Evolutionary conservation across 2,888 invertebrate species (phyloP), one percentile per base, ranked within the genome.

Genomic region (Hemistola chrysoprasaria): DNA sequence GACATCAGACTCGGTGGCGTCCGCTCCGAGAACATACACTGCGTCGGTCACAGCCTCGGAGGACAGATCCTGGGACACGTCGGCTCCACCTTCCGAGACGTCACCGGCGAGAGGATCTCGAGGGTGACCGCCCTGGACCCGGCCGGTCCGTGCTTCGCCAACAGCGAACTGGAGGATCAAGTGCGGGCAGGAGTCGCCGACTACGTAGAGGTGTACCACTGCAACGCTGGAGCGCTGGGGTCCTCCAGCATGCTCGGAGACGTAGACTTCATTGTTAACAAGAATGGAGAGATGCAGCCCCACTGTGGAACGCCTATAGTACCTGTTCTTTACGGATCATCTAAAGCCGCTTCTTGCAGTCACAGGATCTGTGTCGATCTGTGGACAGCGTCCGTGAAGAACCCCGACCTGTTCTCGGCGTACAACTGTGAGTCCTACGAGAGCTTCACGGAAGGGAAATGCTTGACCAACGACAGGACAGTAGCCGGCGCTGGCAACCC

Each of bases 181-280:
- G 65, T 92, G 0, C 79, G 90, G 31, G 77, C 86, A 9, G 85
- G 86, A 3, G 90, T 92, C 11, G 92, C 92, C 0, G 76, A 84
- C 0, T 90, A 91, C 53, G 92, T 92, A 0, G 92, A 92, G 59
- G 86, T 90, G 0, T 86, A 92, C 47, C 92, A 92, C 59, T 92
- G 92, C 16, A 91, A 91, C 48, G 89, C 89, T 40, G 92, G 91
- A 7, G 79, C 78, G 0, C 60, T 90, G 1, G 91, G 90, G 1
- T 82, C 88, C 0, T 78, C 79, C 0, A 80, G 80, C 37, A 84
- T 90, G 0, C 60, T 91, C 21, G 92, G 89, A 0, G 90, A 91
- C 32, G 72, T 89, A 3, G 92, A 92, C 61, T 91, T 92, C 64
- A 91, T 90, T 53, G 82, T 91, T 1, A 92, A 92, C 56, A 92